Base-by-base conservation (phyloP, 2,888 invertebrate genomes). In the Scaptomyza polygonia region DNA sequence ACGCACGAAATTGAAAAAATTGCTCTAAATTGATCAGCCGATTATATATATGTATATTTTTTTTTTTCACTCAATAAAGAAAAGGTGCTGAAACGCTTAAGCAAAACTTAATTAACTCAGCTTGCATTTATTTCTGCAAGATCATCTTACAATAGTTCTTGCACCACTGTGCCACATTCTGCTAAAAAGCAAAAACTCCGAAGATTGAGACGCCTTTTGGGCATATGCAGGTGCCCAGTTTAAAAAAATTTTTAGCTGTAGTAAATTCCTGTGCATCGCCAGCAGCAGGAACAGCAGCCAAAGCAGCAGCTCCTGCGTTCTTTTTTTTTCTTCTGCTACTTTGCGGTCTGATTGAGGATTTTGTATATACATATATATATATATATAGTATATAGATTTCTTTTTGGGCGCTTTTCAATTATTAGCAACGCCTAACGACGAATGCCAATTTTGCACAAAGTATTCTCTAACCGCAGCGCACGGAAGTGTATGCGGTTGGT, bases 391-490 rank as follows among this genome's bases (percentile, higher is more conserved):
- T 25, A 25, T 25, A 25, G 25, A 29, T 58, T 66, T 51, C 49
- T 39, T 43, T 52, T 85, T 71, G 47, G 72, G 76, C 62, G 54
- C 65, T 88, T 86, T 84, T 79, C 84, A 88, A 88, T 88, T 84
- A 84, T 86, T 76, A 66, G 76, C 75, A 84, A 77, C 81, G 88
- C 81, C 88, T 81, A 88, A 76, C 86, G 67, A 76, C 86, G 67
- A 86, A 88, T 77, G 84, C 67, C 84, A 84, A 77, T 80, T 82
- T 72, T 51, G 74, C 77, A 79, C 84, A 75, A 85, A 76, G 72
- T 78, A 48, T 62, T 47, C 55, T 42, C 49, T 63, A 51, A 49
- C 63, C 73, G 42, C 72, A 61, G 66, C 51, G 76, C 82, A 81
- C 67, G 85, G 76, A 86, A 87, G 82, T 85, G 63, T 59, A 71